A percentile compares a stretch with the other conserved stretches of the same genome.
These are phyloP conservation scores for Crocuta crocuta DNA, from an alignment of 2,113 vertebrate genomes.

Conservation along the genomic window DNA sequence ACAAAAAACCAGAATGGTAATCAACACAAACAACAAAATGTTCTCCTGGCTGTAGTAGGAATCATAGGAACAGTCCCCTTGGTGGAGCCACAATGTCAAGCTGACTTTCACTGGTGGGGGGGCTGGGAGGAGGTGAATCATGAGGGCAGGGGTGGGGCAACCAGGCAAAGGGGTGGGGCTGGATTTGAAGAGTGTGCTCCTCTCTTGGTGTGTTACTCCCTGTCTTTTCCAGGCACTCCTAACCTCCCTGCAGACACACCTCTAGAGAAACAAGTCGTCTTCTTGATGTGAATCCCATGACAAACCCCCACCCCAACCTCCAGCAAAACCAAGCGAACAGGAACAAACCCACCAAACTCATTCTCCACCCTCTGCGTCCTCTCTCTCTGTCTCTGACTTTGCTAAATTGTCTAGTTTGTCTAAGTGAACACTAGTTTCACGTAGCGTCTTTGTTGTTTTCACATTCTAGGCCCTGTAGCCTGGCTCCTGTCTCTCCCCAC, in stretches of 20 bases:
- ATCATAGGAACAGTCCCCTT: background rate
- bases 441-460: too few species aligned
- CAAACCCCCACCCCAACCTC: background rate
- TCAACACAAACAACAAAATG: background rate
- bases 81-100: fast-evolving
- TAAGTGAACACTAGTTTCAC: background rate
- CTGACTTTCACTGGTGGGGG: background rate
- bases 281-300: background rate
- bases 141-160: background rate
- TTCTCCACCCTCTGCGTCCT: background rate
- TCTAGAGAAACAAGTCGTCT: background rate
- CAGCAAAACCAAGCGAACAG: background rate
- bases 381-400: background rate
- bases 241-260: background rate
- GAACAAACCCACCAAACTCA: background rate
- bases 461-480: background rate
- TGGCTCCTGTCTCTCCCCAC: background rate
- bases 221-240: background rate
- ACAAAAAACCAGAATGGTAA: background rate
- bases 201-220: background rate
- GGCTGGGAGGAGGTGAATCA: too few species aligned
- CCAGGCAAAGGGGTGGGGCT: background rate
- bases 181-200: background rate
- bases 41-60: background rate
- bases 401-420: background rate